A percentile compares a stretch with the other conserved stretches of the same genome.
These are phyloP conservation scores for Torymus tubicola DNA, from an alignment of 2,888 invertebrate species.

Conservation along the genomic window DNA sequence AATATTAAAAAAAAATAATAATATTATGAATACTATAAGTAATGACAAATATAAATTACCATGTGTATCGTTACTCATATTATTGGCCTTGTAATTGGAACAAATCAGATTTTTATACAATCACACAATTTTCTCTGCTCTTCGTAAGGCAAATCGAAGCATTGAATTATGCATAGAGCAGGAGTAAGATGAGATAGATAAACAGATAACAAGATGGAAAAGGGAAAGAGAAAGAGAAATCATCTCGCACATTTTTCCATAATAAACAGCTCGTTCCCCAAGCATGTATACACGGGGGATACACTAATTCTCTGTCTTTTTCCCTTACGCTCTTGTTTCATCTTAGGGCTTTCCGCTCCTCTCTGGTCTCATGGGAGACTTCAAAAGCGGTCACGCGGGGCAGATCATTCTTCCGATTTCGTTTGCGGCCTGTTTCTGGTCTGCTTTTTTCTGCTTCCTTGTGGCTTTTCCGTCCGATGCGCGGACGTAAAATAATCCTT, in stretches of 20 bases:
- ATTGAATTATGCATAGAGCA: constrained; percentile 44
- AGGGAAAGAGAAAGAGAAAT: constrained; percentile 25
- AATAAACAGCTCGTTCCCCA: constrained; percentile 51
- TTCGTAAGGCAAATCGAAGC: constrained; percentile 21
- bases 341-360: constrained; percentile 34
- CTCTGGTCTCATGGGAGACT: constrained; percentile 35
- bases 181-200: constrained; percentile 4
- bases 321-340: constrained; percentile 36
- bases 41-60: too few species aligned
- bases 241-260: constrained; percentile 52
- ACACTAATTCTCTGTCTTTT: constrained; percentile 51
- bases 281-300: constrained; percentile 50
- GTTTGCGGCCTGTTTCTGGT: constrained; percentile 46
- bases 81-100: too few species aligned
- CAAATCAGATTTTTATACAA: too few species aligned
- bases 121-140: neutral
- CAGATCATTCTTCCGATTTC: constrained; percentile 50
- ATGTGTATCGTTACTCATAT: too few species aligned
- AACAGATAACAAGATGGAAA: constrained; percentile 21
- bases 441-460: constrained; percentile 21
- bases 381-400: constrained; percentile 53
- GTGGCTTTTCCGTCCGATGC: neutral
- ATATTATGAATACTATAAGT: too few species aligned
- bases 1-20: too few species aligned
- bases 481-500: too few species aligned